Evolutionary conservation across 1,140 invertebrate genomes (phyloP).

Genomic region (Kradibia gibbosae): DNA sequence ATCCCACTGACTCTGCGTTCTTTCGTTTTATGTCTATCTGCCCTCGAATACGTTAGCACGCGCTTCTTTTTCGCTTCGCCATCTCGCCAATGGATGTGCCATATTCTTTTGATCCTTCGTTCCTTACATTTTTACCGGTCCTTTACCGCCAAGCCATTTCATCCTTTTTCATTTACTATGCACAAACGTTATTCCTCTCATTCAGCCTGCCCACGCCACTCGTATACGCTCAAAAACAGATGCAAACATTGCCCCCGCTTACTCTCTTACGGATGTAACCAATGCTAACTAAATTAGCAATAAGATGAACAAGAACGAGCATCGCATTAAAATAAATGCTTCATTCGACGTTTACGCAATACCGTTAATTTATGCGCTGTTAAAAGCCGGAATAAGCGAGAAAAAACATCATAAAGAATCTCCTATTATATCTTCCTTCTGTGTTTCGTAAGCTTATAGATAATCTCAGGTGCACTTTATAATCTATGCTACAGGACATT

Average conservation of each 20-base stretch:
- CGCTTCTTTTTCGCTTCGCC: neutral
- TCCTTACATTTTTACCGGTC: neutral
- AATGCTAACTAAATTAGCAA: neutral
- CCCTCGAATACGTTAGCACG: too few relatives aligned
- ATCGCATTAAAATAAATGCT: neutral
- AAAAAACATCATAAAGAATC: neutral
- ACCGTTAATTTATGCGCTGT: neutral
- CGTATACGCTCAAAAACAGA: neutral
- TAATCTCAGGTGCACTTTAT: too few relatives aligned
- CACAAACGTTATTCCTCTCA: too few relatives aligned
- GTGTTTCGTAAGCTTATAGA: too few relatives aligned
- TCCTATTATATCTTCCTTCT: too few relatives aligned
- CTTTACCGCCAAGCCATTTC: neutral
- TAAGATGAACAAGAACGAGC: neutral
- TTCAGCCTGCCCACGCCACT: too few relatives aligned
- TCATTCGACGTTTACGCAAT: neutral
- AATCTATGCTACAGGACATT: too few relatives aligned
- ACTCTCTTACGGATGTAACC: neutral
- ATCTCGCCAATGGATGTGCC: too few relatives aligned
- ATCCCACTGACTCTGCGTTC: too few relatives aligned
- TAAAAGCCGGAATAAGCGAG: neutral
- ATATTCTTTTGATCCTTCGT: too few relatives aligned
- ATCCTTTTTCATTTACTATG: neutral
- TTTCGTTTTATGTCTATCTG: neutral
- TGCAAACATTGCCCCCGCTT: neutral